These are phyloP conservation scores for Drosophila maculinotata DNA, from an alignment of 2,888 invertebrate species.

Conservation along the genomic window DNA sequence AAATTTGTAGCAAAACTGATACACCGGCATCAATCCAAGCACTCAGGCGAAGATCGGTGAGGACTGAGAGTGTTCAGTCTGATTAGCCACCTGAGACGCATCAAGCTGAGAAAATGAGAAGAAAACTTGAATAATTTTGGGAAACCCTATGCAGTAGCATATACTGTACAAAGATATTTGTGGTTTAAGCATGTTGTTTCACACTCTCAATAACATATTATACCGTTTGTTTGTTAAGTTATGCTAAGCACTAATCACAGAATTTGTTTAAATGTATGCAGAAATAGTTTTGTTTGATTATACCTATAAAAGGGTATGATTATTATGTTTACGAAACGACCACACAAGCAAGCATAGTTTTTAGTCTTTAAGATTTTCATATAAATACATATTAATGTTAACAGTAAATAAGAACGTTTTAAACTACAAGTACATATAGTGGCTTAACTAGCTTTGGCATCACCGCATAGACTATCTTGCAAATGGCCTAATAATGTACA, in stretches of 20 bases:
- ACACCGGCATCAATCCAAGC: neutral
- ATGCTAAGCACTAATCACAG: slow-evolving; percentile 1
- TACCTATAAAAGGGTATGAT: slow-evolving; percentile 17
- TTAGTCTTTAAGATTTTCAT: slow-evolving; percentile 9
- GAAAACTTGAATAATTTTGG: slow-evolving; percentile 8
- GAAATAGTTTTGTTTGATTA: neutral
- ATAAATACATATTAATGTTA: slow-evolving; percentile 17
- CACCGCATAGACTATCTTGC: neutral
- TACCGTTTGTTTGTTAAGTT: slow-evolving; percentile 5
- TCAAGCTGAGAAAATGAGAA: slow-evolving; percentile 25
- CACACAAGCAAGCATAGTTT: neutral
- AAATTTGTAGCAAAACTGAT: slow-evolving; percentile 53
- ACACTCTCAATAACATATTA: slow-evolving; percentile 6
- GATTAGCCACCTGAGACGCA: slow-evolving; percentile 23
- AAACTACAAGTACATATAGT: too few species aligned
- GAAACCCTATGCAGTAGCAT: slow-evolving; percentile 4
- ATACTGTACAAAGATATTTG: slow-evolving; percentile 43
- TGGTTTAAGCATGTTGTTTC: slow-evolving; percentile 21
- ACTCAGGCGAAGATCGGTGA: slow-evolving; percentile 4
- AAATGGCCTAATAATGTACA: neutral
- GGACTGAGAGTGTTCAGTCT: slow-evolving; percentile 16
- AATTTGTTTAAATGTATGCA: neutral
- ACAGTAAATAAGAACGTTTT: slow-evolving; percentile 1
- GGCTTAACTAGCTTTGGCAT: neutral
- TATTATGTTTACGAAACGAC: slow-evolving; percentile 7